Base-by-base conservation (phyloP, 2,113 vertebrate species). In the Pandion haliaetus region DNA sequence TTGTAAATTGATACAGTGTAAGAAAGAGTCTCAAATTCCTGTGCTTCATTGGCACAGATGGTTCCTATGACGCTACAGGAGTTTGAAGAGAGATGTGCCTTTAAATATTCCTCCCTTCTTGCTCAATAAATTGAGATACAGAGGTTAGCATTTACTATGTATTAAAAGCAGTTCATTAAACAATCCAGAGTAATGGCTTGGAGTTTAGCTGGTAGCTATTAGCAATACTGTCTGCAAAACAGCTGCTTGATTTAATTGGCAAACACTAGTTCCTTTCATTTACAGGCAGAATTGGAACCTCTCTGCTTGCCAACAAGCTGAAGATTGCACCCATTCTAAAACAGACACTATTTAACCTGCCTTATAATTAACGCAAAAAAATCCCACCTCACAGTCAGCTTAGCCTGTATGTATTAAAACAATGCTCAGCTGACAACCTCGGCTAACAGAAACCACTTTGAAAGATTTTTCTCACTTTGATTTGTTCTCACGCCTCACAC, bases 211-310 rank as follows among this genome's bases (percentile, higher is more conserved):
- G 93, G 90, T 97, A 97, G 90, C 97, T 98, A 88, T 98, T 98
- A 98, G 91, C 96, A 98, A 77, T 92, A 83, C 90, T 98, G 88
- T 71, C 97, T 97, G 90, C 66, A 95, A 97, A 98, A 95, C 97
- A 98, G 96, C 95, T 97, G 95, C 96, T 96, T 96, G 85, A 97
- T 98, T 97, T 98, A 98, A 98, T 98, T 98, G 91, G 89, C 85
- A 97, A 98, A 97, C 88, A 90, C 86, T 88, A 96, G 80, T 94
- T 98, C 96, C 93, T 97, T 97, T 98, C 97, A 93, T 97, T 98
- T 98, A 90, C 52, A 82, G 97, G 71, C 82, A 96, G 86, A 97
- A 98, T 93, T 96, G 97, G 94, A 95, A 95, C 72, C 38, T 96
- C 87, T 81, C 54, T 69, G 88, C 81, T 96, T 97, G 94, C 96